A percentile compares a stretch with the other conserved stretches of the same genome.
These are phyloP conservation scores for Pseudocheirus occidentalis DNA, from an alignment of 2,797 vertebrate species.

Conservation along the genomic window DNA sequence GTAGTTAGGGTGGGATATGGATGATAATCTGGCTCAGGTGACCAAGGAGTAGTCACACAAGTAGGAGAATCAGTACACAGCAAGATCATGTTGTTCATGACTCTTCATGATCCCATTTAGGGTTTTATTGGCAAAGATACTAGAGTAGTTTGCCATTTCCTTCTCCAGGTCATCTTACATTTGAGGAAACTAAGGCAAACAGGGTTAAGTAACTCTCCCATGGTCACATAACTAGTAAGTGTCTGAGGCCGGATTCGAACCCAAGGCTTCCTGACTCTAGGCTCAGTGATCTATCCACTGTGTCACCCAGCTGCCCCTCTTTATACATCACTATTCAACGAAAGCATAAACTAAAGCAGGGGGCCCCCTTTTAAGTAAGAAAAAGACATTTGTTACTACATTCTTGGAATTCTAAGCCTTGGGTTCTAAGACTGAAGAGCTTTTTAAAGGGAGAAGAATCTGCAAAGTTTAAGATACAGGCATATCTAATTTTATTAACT, in stretches of 20 bases:
- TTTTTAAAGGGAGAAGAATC: neutral
- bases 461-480: neutral
- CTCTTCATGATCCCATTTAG: neutral
- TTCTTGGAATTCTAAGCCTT: constrained; percentile 25
- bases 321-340: neutral
- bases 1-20: no score
- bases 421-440: constrained; percentile 32
- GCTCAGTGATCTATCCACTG: neutral
- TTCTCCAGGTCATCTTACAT: neutral
- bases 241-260: neutral
- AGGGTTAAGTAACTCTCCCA: neutral
- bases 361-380: neutral
- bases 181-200: neutral
- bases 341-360: neutral
- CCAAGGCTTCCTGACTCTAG: neutral
- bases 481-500: neutral
- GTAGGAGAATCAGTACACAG: no score
- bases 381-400: constrained; percentile 22
- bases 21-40: no score
- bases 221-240: neutral
- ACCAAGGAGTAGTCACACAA: no score
- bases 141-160: neutral
- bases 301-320: neutral
- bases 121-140: neutral
- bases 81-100: neutral